A percentile compares a stretch with the other conserved stretches of the same genome.
Evolutionary conservation across 1,140 invertebrate genomes (phyloP).

Genomic region (Oncopodura yosiiana): DNA sequence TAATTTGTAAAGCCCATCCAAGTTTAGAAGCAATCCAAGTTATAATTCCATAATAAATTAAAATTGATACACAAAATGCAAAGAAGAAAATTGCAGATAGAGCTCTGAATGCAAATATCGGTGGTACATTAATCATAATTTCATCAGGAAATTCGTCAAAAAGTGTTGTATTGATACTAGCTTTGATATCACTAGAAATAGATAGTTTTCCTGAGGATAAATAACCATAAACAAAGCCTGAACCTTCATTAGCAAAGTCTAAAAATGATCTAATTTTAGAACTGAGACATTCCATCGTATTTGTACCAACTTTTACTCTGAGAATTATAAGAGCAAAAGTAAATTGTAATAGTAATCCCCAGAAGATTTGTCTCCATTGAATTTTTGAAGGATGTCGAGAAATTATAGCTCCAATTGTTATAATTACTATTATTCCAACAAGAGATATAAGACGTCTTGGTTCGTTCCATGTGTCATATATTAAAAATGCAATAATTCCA

Average conservation of each 20-base stretch:
- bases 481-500: constrained; percentile 27
- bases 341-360: constrained; percentile 76
- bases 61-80: constrained; percentile 70
- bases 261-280: constrained; percentile 61
- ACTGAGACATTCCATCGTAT: constrained; percentile 68
- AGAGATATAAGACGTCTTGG: constrained; percentile 48
- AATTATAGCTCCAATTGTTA: constrained; percentile 44
- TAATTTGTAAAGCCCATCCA: constrained; percentile 59
- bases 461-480: constrained; percentile 39
- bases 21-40: constrained; percentile 75
- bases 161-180: background rate
- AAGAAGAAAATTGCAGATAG: constrained; percentile 84
- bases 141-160: background rate
- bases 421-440: constrained; percentile 48
- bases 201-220: constrained; percentile 14
- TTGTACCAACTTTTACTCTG: constrained; percentile 64
- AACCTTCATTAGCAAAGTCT: constrained; percentile 62
- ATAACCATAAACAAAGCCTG: constrained; percentile 74
- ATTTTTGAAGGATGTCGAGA: constrained; percentile 51
- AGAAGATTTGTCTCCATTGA: constrained; percentile 64
- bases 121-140: background rate
- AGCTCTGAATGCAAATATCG: constrained; percentile 67
- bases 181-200: background rate
- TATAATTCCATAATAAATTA: constrained; percentile 79
- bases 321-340: constrained; percentile 75